A percentile compares a stretch with the other conserved stretches of the same genome.
These are phyloP conservation scores for Tachysurus fulvidraco DNA, from an alignment of 2,113 vertebrate species.

Conservation along the genomic window DNA sequence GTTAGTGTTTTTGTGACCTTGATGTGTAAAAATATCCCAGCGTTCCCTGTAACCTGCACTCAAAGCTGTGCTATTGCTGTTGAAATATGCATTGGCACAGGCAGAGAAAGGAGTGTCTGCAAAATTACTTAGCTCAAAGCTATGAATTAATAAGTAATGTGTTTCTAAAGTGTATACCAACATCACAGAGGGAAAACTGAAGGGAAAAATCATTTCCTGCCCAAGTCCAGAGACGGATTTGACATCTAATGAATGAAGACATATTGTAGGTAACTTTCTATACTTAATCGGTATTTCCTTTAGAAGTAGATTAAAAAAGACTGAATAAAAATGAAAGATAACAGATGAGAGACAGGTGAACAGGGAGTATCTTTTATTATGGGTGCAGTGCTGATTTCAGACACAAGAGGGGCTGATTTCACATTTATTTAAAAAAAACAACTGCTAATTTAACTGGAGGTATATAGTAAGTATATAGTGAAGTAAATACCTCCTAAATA, in stretches of 20 bases:
- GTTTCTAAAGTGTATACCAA: constrained; percentile 30
- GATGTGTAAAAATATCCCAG: constrained; percentile 2
- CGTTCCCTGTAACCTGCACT: constrained; percentile 19
- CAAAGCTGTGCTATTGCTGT: constrained; percentile 42
- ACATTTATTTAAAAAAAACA: constrained; percentile 6
- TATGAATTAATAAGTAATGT: constrained; percentile 55
- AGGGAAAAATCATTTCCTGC: constrained; percentile 20
- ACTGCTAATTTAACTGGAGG: background rate
- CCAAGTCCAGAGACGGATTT: background rate
- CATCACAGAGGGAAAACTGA: constrained; percentile 31
- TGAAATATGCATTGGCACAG: constrained; percentile 53
- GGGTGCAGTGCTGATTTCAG: constrained; percentile 38
- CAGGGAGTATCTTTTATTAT: background rate
- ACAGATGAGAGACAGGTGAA: background rate
- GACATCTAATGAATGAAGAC: background rate
- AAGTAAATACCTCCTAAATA: background rate
- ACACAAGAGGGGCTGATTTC: constrained; percentile 51
- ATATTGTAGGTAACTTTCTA: background rate
- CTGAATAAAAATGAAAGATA: background rate
- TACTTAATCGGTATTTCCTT: background rate
- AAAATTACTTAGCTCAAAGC: constrained; percentile 39
- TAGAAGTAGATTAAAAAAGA: background rate
- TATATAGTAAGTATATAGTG: too few species aligned
- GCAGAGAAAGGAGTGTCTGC: constrained; percentile 34
- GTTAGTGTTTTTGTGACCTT: background rate